Evolutionary conservation across 92 coral and sea anemone species (phyloP), one percentile per base, ranked within the genome.

Genomic region (Bergia sp.): DNA sequence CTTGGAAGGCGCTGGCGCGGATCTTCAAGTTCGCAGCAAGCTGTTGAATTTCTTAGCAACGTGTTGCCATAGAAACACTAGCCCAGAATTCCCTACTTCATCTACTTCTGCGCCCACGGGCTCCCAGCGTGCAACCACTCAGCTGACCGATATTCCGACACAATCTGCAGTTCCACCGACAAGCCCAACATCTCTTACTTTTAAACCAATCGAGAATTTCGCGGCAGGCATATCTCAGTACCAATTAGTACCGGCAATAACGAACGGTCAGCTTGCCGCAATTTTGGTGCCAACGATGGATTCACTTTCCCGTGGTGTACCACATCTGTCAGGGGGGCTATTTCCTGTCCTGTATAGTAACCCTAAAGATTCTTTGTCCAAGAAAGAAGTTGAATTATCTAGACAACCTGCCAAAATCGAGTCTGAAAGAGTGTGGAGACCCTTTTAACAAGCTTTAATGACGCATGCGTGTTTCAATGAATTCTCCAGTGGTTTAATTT

Each of bases 21-120:
- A 92, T 64, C 78, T 89, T 15, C 76, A 93, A 66, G 85, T 92
- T n/a, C 82, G 92, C 12, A 83, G 91, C 74, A 92, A 91, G 55
- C 91, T 94, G 55, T 82, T 94, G 10, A 90, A 92, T 18, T 92
- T 92, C 88, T 73, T 94, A n/a, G 94, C 97, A 11, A 87, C 90
- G 81, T 90, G 94, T 77, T 94, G 96, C 71, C 87, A 92, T 49
- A 81, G 84, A 58, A 79, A 80, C 65, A 85, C 87, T 69, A 85
- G 89, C 16, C 57, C 80, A 72, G 86, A 89, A 12, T 61, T 80
- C 37, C 67, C 80, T 42, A 77, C 81, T 57, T 44, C 91, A 9
- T 84, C 81, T 10, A 80, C 85, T 66, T 47, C 39, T 10, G 85
- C 85, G 20, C 37, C 73, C 12, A 38, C 41, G 8, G 47, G 72